Base-by-base conservation (phyloP, 2,888 invertebrate genomes). In the Ganaspis brasiliensis region DNA sequence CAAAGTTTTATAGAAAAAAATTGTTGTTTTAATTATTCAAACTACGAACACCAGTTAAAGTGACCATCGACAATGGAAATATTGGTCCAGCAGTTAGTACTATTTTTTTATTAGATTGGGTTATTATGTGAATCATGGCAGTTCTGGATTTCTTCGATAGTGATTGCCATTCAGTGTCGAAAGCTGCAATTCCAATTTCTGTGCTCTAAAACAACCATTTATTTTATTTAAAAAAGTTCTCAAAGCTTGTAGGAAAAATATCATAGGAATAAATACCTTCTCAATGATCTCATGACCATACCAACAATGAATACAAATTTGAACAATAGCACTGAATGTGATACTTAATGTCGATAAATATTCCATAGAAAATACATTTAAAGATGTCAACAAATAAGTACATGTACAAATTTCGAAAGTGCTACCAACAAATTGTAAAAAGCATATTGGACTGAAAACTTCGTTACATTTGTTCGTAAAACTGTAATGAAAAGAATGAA, bases 21-120 rank as follows among this genome's bases (percentile, higher is more conserved):
- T n/a, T n/a, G n/a, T n/a, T n/a, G 6, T 31, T 6, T 4, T 31
- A 31, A 31, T 31, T 31, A n/a, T 59, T 14, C n/a, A 79, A 81
- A 31, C 78, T 87, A 88, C 74, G 81, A 83, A 74, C 84, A 84
- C 74, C 86, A 14, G 10, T 26, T 1, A 57, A 89, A n/a, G 86
- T 87, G 26, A 84, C 81, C 2, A 89, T 80, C 4, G 86, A 84
- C n/a, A 89, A 75, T 12, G 79, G 84, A 19, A 87, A 78, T 52
- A 89, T 80, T 16, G 82, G 82, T 19, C 80, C 81, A 75, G 84
- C 86, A 10, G 85, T 86, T 26, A 86, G 83, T 56, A 76, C 79
- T 10, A 89, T 81, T 8, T 85, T 87, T 61, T 82, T 86, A 9
- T 78, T 57, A 4, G 84, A 72, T 14, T 85, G 75, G 2, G 76